phyloP scores from a whole-genome alignment of 2,797 vertebrate species.

The Myotis myotis region DNA sequence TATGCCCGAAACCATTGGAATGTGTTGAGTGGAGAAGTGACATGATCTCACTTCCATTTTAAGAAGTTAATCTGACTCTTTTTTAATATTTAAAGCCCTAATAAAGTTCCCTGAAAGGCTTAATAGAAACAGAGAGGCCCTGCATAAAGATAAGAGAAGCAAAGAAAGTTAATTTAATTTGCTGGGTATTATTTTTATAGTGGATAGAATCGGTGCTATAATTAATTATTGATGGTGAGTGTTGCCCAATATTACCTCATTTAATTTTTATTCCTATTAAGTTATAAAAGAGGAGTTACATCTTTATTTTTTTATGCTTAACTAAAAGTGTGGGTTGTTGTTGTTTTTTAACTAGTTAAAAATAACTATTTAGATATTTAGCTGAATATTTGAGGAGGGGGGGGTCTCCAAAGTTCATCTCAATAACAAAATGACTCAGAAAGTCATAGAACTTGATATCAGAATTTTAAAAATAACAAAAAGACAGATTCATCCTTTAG shows the following conservation, averaged over 20 bases:
- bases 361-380: background rate
- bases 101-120: slow-evolving; percentile 49
- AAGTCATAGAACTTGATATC: slow-evolving; percentile 10
- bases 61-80: slow-evolving; percentile 43
- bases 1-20: background rate
- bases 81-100: slow-evolving; percentile 66
- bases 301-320: background rate
- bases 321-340: background rate
- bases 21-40: slow-evolving; percentile 32
- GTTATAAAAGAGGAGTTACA: background rate
- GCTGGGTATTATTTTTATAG: slow-evolving; percentile 9
- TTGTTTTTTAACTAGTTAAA: background rate
- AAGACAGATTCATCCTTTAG: slow-evolving; percentile 29
- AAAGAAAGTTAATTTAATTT: slow-evolving; percentile 47
- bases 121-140: slow-evolving; percentile 15
- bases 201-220: background rate
- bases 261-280: slow-evolving; percentile 34
- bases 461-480: background rate
- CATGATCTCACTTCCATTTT: slow-evolving; percentile 42
- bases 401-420: background rate
- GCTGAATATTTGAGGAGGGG: background rate
- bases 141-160: slow-evolving; percentile 31
- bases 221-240: slow-evolving; percentile 37
- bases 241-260: background rate
- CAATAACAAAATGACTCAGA: background rate